Conservation (phyloP, 2,797 vertebrate species). For the Todus mexicanus region DNA sequence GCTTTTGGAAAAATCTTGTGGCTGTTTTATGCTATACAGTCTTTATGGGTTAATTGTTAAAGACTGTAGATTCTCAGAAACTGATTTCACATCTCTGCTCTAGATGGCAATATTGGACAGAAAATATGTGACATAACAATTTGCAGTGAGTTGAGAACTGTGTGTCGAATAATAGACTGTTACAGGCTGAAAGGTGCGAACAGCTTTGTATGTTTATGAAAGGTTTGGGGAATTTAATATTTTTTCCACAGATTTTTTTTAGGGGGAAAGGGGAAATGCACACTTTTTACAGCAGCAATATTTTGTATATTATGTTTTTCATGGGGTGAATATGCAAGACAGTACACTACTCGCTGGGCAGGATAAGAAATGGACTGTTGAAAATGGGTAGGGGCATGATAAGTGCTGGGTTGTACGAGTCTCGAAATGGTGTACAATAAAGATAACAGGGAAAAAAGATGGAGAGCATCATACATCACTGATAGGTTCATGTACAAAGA, state of each 20-base stretch:
- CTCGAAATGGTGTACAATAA: constrained; percentile 52
- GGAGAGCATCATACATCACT: constrained; percentile 32
- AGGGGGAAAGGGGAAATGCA: constrained; percentile 75
- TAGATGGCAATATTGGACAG: constrained; percentile 85
- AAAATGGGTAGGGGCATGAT: constrained; percentile 36
- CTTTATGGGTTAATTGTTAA: constrained; percentile 70
- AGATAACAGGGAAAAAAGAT: constrained; percentile 46
- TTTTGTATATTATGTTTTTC: constrained; percentile 82
- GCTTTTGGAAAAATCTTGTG: constrained; percentile 70
- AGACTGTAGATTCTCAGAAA: constrained; percentile 68
- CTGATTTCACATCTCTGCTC: constrained; percentile 76
- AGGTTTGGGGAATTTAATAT: constrained; percentile 79
- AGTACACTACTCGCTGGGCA: constrained; percentile 69
- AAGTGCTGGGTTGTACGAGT: constrained; percentile 53
- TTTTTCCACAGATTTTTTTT: constrained; percentile 80
- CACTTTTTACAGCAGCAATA: constrained; percentile 81
- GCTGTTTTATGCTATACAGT: constrained; percentile 74
- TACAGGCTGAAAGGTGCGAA: constrained; percentile 73
- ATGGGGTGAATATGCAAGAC: constrained; percentile 75
- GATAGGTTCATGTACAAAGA: constrained; percentile 27
- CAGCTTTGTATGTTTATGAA: constrained; percentile 77
- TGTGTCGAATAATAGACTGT: constrained; percentile 73
- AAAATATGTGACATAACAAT: constrained; percentile 69
- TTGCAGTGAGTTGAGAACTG: constrained; percentile 68
- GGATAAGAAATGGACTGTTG: constrained; percentile 55